Conservation (phyloP, 2,888 invertebrate genomes). For the Agrotis puta region DNA sequence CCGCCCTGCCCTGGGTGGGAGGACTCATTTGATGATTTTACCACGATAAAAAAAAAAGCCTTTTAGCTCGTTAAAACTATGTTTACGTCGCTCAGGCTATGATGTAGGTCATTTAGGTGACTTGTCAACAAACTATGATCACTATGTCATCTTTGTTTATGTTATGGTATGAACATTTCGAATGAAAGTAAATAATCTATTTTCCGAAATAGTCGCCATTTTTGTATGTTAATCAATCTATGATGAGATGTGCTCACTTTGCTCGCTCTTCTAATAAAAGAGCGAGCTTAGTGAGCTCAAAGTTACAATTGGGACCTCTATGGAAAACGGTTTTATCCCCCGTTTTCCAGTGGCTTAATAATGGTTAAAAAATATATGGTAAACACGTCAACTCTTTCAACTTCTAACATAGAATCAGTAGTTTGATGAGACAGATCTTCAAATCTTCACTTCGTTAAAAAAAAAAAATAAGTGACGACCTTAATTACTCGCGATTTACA, state of each 20-base stretch:
- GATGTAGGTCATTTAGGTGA: conserved; percentile 25
- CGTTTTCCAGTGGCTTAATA: too few relatives aligned
- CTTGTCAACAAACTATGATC: conserved; percentile 19
- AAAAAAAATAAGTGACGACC: conserved; percentile 27
- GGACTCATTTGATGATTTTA: too few relatives aligned
- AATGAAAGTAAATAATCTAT: not conserved
- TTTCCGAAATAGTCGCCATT: too few relatives aligned
- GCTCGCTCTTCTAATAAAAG: too few relatives aligned
- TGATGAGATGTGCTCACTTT: too few relatives aligned
- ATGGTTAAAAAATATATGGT: not conserved
- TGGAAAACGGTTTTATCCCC: too few relatives aligned
- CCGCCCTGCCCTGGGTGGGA: too few relatives aligned
- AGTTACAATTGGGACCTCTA: too few relatives aligned
- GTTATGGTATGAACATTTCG: not conserved
- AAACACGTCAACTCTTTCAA: too few relatives aligned
- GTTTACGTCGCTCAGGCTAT: conserved; percentile 3
- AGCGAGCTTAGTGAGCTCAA: too few relatives aligned
- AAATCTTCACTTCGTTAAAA: conserved; percentile 14
- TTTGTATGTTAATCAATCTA: too few relatives aligned
- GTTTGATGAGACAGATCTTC: not conserved
- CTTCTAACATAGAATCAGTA: not conserved
- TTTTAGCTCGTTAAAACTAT: conserved; percentile 10
- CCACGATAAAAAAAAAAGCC: too few relatives aligned
- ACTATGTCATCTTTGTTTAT: conserved; percentile 3
- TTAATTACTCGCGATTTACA: conserved; percentile 41